Percentiles rank a stretch among this genome's conserved stretches.
Evolutionary conservation across 2,888 invertebrate genomes (phyloP).

Genomic region (Meganola albula): DNA sequence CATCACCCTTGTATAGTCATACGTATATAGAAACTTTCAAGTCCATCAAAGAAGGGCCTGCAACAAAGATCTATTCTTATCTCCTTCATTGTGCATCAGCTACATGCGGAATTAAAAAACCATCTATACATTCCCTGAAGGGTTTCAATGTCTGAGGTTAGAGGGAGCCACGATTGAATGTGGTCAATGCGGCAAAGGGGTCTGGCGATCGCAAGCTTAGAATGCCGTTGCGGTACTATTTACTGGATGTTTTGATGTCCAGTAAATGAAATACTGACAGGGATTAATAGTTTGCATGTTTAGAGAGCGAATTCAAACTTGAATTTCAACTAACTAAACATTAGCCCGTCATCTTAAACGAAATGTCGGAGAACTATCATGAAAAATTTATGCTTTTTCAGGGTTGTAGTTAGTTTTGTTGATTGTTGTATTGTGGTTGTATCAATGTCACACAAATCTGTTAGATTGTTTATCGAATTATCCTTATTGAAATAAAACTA

Average conservation of each 20-base stretch:
- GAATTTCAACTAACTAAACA: too few relatives aligned
- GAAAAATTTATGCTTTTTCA: too few relatives aligned
- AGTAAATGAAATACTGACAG: slow-evolving; percentile 26
- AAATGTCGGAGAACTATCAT: too few relatives aligned
- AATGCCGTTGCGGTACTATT: slow-evolving; percentile 42
- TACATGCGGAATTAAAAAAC: slow-evolving; percentile 55
- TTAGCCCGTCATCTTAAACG: too few relatives aligned
- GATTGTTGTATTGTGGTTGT: too few relatives aligned
- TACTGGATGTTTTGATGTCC: slow-evolving; percentile 36
- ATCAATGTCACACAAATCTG: too few relatives aligned
- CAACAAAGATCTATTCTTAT: slow-evolving; percentile 45
- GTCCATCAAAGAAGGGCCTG: slow-evolving; percentile 27
- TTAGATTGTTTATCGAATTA: too few relatives aligned
- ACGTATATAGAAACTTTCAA: too few relatives aligned
- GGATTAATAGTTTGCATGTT: slow-evolving; percentile 22
- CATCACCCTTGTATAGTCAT: too few relatives aligned
- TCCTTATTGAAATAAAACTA: too few relatives aligned
- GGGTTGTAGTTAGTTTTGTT: too few relatives aligned
- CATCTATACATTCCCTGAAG: slow-evolving; percentile 49
- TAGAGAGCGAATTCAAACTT: too few relatives aligned
- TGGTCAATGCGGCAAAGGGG: slow-evolving; percentile 46
- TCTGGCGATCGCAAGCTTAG: slow-evolving; percentile 34
- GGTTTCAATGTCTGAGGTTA: slow-evolving; percentile 44
- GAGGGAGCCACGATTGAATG: slow-evolving; percentile 59
- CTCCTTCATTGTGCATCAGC: slow-evolving; percentile 50